These are phyloP conservation scores for Diabrotica virgifera DNA, from an alignment of 1,140 invertebrate species.

Conservation along the genomic window DNA sequence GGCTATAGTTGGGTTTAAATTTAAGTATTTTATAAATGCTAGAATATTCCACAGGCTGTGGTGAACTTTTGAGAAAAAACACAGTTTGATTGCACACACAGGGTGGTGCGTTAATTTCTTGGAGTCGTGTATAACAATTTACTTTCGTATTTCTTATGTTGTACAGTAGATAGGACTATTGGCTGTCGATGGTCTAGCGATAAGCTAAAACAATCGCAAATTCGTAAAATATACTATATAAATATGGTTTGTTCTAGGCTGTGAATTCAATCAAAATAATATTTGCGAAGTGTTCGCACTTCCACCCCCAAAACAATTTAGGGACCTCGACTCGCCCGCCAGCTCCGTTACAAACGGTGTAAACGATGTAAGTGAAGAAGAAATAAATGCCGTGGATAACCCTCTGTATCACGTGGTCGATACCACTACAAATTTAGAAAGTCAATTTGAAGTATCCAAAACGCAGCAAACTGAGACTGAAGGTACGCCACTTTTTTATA, in stretches of 20 bases:
- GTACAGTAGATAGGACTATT: too few species aligned
- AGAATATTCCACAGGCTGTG: too few species aligned
- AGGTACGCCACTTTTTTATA: slow-evolving; percentile 17
- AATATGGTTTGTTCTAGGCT: slow-evolving; percentile 27
- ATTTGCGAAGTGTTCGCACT: slow-evolving; percentile 58
- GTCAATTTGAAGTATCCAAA: slow-evolving; percentile 19
- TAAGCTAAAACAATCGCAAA: too few species aligned
- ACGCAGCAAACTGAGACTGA: slow-evolving; percentile 24
- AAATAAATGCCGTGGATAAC: slow-evolving; percentile 63
- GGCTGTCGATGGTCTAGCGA: too few species aligned
- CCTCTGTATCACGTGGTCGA: slow-evolving; percentile 63
- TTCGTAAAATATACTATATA: too few species aligned
- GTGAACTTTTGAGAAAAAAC: too few species aligned
- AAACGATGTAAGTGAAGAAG: slow-evolving; percentile 26
- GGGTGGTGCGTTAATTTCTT: too few species aligned
- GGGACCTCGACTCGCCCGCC: slow-evolving; percentile 61
- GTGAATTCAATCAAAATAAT: slow-evolving; percentile 38
- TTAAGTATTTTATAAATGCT: too few species aligned
- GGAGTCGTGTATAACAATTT: too few species aligned
- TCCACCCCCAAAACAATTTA: slow-evolving; percentile 80
- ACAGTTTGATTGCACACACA: too few species aligned
- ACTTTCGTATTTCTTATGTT: too few species aligned
- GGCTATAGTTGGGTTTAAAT: too few species aligned
- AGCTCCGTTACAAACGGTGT: slow-evolving; percentile 37
- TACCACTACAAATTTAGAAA: slow-evolving; percentile 30